Percentiles rank a stretch among this genome's conserved stretches.
Evolutionary conservation across 1,140 invertebrate genomes (phyloP).

Genomic region (Tetragnatha versicolor): DNA sequence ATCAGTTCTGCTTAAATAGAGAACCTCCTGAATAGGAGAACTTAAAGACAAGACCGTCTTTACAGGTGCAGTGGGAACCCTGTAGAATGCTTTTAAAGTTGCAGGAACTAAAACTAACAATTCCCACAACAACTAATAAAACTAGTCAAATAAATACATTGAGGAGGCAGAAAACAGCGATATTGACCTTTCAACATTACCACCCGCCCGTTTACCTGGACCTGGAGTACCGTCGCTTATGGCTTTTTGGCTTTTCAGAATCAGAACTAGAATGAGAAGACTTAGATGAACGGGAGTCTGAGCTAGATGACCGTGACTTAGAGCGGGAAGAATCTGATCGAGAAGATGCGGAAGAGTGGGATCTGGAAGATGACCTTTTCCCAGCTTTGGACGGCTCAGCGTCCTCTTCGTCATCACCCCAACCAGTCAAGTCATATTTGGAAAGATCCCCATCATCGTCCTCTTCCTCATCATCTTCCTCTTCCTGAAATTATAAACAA

Average conservation of each 20-base stretch:
- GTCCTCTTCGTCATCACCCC: slow-evolving; percentile 69
- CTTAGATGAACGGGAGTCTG: slow-evolving; percentile 13
- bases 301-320: slow-evolving; percentile 33
- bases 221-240: slow-evolving; percentile 47
- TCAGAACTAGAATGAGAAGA: slow-evolving; percentile 44
- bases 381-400: slow-evolving; percentile 50
- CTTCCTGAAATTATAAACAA: slow-evolving; percentile 61
- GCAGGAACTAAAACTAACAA: not conserved
- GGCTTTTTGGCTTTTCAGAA: slow-evolving; percentile 32
- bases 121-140: not conserved
- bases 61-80: not conserved
- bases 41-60: not conserved
- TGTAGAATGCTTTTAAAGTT: not conserved
- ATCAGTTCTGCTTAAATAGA: not conserved
- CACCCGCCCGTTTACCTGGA: slow-evolving; percentile 56
- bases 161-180: slow-evolving; percentile 33
- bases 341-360: slow-evolving; percentile 37
- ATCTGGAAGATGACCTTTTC: slow-evolving; percentile 22
- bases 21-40: not conserved
- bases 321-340: slow-evolving; percentile 40
- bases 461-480: slow-evolving; percentile 65
- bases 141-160: not conserved
- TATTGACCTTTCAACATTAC: slow-evolving; percentile 57
- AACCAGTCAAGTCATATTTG: slow-evolving; percentile 69
- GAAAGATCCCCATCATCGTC: slow-evolving; percentile 71